Evolutionary conservation across 30 jellyfish, hydroid and myxozoan species (phyloP).

Genomic region (Mastigias papua): DNA sequence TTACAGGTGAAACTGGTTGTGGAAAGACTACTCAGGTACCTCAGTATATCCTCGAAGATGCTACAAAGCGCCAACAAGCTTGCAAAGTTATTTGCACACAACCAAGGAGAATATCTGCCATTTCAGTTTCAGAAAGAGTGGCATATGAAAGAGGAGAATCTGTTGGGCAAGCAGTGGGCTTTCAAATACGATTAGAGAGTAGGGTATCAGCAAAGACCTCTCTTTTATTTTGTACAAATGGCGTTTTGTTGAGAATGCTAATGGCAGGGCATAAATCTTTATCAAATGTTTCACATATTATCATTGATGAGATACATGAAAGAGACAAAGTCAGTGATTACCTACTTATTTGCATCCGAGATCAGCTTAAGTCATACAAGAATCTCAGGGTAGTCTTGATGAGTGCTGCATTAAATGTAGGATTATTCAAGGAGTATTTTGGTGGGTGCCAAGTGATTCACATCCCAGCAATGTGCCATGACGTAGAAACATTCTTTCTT

Average conservation of each 20-base stretch:
- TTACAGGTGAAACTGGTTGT: conserved; percentile 87
- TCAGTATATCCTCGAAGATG: conserved; percentile 77
- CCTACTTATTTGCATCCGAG: conserved; percentile 75
- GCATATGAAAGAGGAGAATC: conserved; percentile 88
- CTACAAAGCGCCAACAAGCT: conserved; percentile 53
- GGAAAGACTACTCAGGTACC: conserved; percentile 92
- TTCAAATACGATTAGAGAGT: conserved; percentile 81
- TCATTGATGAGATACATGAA: conserved; percentile 88
- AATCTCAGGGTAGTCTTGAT: conserved; percentile 71
- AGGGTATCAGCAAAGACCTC: conserved; percentile 73
- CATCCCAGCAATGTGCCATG: conserved; percentile 65
- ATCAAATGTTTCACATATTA: conserved; percentile 73
- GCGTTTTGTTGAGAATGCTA: conserved; percentile 75
- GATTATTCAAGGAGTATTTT: conserved; percentile 66
- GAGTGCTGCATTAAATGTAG: conserved; percentile 84
- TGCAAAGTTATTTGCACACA: conserved; percentile 80
- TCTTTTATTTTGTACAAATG: conserved; percentile 79
- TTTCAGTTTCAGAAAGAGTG: conserved; percentile 86
- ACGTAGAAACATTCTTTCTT: conserved; percentile 72
- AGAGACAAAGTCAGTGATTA: conserved; percentile 77
- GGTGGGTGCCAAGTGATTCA: conserved; percentile 78
- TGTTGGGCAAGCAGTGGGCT: conserved; percentile 89
- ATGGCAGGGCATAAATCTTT: conserved; percentile 83
- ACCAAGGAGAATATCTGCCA: conserved; percentile 89
- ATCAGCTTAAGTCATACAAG: conserved; percentile 67